These are phyloP conservation scores for Piezodorus guildinii DNA, from an alignment of 1,140 invertebrate genomes.

Conservation along the genomic window DNA sequence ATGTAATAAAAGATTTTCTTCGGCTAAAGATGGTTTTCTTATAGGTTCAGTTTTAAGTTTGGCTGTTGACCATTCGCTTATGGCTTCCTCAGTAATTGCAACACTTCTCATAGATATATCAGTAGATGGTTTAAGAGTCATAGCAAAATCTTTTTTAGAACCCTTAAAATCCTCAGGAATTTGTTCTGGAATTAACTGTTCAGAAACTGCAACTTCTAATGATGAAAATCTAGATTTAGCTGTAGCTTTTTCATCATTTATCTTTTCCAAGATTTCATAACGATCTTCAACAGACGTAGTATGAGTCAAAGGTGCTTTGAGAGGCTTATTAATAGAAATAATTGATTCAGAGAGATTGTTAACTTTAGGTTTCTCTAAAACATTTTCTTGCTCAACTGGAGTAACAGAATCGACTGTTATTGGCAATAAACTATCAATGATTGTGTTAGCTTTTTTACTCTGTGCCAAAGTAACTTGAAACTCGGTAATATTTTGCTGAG, in stretches of 20 bases:
- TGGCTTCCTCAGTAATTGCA: conserved; percentile 21
- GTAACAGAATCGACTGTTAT: conserved; percentile 12
- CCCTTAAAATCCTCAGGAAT: background rate
- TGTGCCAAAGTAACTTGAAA: background rate
- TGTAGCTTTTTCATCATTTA: conserved; percentile 11
- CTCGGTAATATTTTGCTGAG: conserved; percentile 18
- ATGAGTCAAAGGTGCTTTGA: conserved; percentile 18
- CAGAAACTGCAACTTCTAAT: conserved; percentile 23
- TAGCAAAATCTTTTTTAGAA: background rate
- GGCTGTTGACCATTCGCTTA: conserved; percentile 15
- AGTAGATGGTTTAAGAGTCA: background rate
- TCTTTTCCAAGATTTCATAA: conserved; percentile 1
- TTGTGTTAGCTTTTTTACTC: conserved; percentile 5
- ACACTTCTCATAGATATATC: conserved; percentile 18
- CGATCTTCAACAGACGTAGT: conserved; percentile 13
- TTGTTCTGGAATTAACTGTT: conserved; percentile 6
- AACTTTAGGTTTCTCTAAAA: background rate
- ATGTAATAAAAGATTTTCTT: conserved; percentile 17
- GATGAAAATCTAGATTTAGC: conserved; percentile 18
- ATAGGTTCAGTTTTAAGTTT: conserved; percentile 14
- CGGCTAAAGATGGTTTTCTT: conserved; percentile 15
- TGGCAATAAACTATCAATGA: conserved; percentile 3
- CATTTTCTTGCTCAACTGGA: conserved; percentile 13
- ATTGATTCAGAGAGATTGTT: background rate
- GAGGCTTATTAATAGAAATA: conserved; percentile 1